phyloP scores from a whole-genome alignment of 92 coral and sea anemone species.

The Epizoanthus ramosus region DNA sequence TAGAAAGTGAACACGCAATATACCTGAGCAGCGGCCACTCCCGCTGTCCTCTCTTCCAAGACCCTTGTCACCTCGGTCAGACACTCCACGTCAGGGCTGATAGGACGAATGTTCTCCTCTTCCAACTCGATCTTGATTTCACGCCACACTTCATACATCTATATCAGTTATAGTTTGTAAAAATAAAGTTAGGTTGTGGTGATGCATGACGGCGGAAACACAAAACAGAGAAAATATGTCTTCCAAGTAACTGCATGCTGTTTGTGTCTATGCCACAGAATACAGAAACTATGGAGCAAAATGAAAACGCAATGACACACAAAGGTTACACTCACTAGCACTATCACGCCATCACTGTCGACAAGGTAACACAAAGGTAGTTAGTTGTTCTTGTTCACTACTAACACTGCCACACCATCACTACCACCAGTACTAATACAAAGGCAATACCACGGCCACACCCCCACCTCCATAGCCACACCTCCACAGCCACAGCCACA shows the following conservation, averaged over 20 bases:
- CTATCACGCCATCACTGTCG: no score
- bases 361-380: no score
- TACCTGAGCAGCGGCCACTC: slow-evolving; percentile 86
- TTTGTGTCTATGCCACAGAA: no score
- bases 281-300: no score
- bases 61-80: slow-evolving; percentile 81
- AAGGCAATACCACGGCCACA: no score
- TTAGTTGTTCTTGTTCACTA: no score
- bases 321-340: no score
- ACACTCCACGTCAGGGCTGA: slow-evolving; percentile 89
- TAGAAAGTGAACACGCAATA: background rate
- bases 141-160: slow-evolving; percentile 95
- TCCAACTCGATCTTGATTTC: slow-evolving; percentile 83
- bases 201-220: background rate
- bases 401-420: no score
- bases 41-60: slow-evolving; percentile 82
- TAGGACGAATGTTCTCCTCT: slow-evolving; percentile 90
- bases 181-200: background rate
- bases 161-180: background rate
- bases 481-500: no score
- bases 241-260: background rate
- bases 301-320: no score
- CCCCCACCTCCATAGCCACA: no score
- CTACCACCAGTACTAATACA: no score
- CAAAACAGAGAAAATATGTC: background rate